Evolutionary conservation across 2,113 vertebrate species (phyloP).

Genomic region (Leucosticte australis): DNA sequence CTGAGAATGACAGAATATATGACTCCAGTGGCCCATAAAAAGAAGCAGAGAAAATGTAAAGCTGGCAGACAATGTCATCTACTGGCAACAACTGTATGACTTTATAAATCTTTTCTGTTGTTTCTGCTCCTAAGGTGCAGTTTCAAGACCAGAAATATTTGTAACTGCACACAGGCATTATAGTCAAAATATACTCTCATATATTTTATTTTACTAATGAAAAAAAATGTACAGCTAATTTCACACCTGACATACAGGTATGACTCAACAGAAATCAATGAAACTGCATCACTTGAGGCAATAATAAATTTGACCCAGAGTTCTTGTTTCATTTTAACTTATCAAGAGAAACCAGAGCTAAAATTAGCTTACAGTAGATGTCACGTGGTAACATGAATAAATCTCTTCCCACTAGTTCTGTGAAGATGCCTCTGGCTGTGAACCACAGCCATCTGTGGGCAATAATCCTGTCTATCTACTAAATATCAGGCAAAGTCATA

Average conservation of each 20-base stretch:
- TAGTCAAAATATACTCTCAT: background rate
- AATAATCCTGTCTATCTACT: constrained; percentile 42
- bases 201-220: background rate
- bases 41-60: constrained; percentile 55
- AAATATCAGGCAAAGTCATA: constrained; percentile 30
- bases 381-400: constrained; percentile 27
- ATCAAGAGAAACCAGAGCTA: constrained; percentile 20
- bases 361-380: constrained; percentile 32
- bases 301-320: constrained; percentile 14
- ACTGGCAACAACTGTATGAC: constrained; percentile 39
- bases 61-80: constrained; percentile 58
- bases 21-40: constrained; percentile 66
- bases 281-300: background rate
- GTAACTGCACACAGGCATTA: background rate
- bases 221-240: background rate
- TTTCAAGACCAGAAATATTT: background rate
- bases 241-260: background rate
- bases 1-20: constrained; percentile 45
- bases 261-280: constrained; percentile 37
- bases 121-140: constrained; percentile 11
- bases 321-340: constrained; percentile 23
- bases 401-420: constrained; percentile 35
- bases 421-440: constrained; percentile 32
- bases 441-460: constrained; percentile 22
- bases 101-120: constrained; percentile 33